Conservation (phyloP, 1,140 invertebrate genomes). For the Tetramorium parvispinum region DNA sequence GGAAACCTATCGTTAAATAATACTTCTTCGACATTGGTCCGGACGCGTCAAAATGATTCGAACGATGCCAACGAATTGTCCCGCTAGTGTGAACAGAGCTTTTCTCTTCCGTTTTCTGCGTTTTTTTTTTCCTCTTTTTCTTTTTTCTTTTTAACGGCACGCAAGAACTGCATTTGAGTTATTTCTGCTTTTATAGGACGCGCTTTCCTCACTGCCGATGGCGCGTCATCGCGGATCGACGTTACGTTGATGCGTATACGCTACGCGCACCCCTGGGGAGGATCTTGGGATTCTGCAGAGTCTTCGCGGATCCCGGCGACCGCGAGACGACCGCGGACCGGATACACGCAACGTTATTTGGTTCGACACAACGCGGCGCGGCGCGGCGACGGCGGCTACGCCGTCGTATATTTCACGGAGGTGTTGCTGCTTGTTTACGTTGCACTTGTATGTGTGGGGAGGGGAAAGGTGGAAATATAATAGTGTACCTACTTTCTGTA, state of each 20-base stretch:
- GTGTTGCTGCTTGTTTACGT: conserved; percentile 17
- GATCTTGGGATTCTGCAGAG: conserved; percentile 32
- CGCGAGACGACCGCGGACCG: conserved; percentile 25
- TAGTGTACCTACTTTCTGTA: conserved; percentile 48
- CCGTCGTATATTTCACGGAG: conserved; percentile 21
- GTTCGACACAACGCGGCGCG: conserved; percentile 57
- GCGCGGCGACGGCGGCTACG: background rate
- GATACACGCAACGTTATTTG: conserved; percentile 37
- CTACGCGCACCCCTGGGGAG: conserved; percentile 15
- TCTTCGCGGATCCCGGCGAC: conserved; percentile 36
- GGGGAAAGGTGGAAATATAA: background rate
- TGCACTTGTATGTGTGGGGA: conserved; percentile 7
- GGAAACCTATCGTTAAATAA: conserved; percentile 71
- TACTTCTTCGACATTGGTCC: conserved; percentile 72
- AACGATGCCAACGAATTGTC: conserved; percentile 68
- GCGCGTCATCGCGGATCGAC: conserved; percentile 30
- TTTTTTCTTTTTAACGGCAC: conserved; percentile 38
- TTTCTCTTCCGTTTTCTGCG: background rate
- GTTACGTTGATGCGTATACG: conserved; percentile 33
- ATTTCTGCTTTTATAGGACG: conserved; percentile 27
- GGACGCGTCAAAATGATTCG: conserved; percentile 68
- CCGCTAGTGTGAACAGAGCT: conserved; percentile 56
- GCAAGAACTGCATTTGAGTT: conserved; percentile 44
- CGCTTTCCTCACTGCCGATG: conserved; percentile 39
- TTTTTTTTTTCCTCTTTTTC: background rate